Evolutionary conservation across 2,888 invertebrate genomes (phyloP).

Genomic region (Euclidia mi): DNA sequence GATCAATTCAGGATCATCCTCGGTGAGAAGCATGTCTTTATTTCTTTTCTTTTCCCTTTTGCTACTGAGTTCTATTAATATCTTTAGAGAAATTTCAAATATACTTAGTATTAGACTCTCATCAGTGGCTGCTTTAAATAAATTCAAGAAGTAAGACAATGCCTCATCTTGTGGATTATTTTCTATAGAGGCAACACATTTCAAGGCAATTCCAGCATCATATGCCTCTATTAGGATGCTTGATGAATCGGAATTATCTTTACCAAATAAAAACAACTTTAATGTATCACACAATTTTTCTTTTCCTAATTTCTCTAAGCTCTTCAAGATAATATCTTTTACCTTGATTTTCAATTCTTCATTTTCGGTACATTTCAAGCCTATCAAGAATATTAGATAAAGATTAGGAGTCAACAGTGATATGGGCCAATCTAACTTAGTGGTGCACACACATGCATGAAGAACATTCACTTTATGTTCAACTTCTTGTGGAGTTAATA

Average conservation of each 20-base stretch:
- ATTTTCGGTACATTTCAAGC: constrained; percentile 72
- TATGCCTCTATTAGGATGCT: constrained; percentile 72
- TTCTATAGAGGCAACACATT: constrained; percentile 56
- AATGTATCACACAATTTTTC: constrained; percentile 58
- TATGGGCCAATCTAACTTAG: constrained; percentile 72
- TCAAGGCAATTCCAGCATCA: constrained; percentile 78
- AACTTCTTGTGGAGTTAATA: constrained; percentile 77
- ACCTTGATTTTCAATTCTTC: constrained; percentile 72
- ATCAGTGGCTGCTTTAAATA: constrained; percentile 68
- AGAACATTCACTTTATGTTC: constrained; percentile 75
- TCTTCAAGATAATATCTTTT: constrained; percentile 75
- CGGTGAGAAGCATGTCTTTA: constrained; percentile 73
- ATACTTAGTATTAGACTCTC: constrained; percentile 62
- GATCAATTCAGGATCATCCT: constrained; percentile 74
- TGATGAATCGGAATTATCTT: constrained; percentile 25
- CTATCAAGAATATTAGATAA: constrained; percentile 80
- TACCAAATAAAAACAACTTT: constrained; percentile 70
- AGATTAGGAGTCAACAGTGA: constrained; percentile 77
- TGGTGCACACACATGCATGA: constrained; percentile 72
- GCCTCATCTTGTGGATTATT: constrained; percentile 64
- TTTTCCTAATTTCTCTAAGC: constrained; percentile 66
- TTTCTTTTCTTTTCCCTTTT: constrained; percentile 60
- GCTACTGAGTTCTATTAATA: constrained; percentile 68
- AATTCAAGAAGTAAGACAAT: constrained; percentile 68
- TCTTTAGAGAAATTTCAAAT: constrained; percentile 72